Evolutionary conservation across 2,888 invertebrate genomes (phyloP).

Genomic region (Piscicola geometra): DNA sequence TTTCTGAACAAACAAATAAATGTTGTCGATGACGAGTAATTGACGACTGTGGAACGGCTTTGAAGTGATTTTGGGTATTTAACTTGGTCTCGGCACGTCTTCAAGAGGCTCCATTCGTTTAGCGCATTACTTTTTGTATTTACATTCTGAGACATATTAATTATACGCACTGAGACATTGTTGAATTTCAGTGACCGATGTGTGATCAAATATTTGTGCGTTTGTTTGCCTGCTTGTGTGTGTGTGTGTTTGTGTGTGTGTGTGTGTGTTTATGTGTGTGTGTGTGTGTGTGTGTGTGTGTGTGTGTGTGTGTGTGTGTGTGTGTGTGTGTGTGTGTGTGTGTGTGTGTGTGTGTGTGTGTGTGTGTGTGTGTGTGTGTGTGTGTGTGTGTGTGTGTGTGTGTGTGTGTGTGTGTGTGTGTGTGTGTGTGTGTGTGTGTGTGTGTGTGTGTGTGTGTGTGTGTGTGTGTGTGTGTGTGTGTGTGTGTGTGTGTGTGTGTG

Average conservation of each 20-base stretch:
- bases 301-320: constrained; percentile 8
- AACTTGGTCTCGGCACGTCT: too few relatives aligned
- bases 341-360: constrained; percentile 16
- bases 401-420: constrained; percentile 1
- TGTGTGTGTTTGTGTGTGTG: not conserved
- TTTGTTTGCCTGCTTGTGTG: not conserved
- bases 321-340: constrained; percentile 14
- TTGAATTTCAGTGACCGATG: too few relatives aligned
- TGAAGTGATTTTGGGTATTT: too few relatives aligned
- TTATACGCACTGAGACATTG: too few relatives aligned
- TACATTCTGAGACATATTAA: too few relatives aligned
- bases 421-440: not conserved
- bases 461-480: constrained; percentile 6
- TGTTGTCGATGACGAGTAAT: too few relatives aligned
- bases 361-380: constrained; percentile 16
- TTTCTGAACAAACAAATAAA: too few relatives aligned
- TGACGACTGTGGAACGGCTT: too few relatives aligned
- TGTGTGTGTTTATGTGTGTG: not conserved
- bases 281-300: constrained; percentile 15
- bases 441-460: not conserved
- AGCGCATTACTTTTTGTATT: too few relatives aligned
- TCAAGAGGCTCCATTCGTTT: too few relatives aligned
- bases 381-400: constrained; percentile 14
- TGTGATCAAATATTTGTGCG: not conserved
- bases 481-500: too few relatives aligned